Conservation (phyloP, 2,888 invertebrate genomes). For the Magallana nippona region DNA sequence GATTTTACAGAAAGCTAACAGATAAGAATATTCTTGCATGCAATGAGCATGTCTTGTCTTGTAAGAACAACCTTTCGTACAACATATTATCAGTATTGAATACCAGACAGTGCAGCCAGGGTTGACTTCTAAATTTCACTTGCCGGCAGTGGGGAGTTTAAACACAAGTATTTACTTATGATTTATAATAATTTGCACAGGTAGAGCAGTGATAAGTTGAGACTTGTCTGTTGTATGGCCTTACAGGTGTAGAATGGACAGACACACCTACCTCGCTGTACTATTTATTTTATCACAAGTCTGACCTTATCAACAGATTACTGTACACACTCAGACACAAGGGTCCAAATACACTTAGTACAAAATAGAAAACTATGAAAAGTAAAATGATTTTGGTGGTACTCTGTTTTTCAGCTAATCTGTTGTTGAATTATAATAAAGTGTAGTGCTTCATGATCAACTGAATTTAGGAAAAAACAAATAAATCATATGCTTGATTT, state of each 20-base stretch:
- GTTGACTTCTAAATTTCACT: conserved; percentile 24
- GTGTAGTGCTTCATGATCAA: too few species aligned
- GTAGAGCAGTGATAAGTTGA: conserved; percentile 32
- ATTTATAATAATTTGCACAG: conserved; percentile 33
- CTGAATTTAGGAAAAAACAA: too few species aligned
- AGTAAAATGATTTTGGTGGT: not conserved
- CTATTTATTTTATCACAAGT: conserved; percentile 7
- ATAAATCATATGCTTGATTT: too few species aligned
- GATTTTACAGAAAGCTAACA: not conserved
- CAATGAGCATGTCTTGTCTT: not conserved
- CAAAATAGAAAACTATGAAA: not conserved
- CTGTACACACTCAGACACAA: not conserved
- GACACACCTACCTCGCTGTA: conserved; percentile 10
- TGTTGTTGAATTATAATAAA: too few species aligned
- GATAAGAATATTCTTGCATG: not conserved
- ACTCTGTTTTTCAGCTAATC: not conserved
- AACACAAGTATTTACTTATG: conserved; percentile 26
- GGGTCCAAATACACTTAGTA: not conserved
- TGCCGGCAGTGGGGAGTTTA: conserved; percentile 15
- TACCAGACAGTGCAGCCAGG: not conserved
- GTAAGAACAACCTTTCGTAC: conserved; percentile 4
- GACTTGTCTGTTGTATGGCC: not conserved
- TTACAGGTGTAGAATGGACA: conserved; percentile 20
- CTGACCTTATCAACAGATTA: conserved; percentile 4
- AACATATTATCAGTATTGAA: not conserved